Evolutionary conservation across 2,888 invertebrate species (phyloP), one percentile per base, ranked within the genome.

Genomic region (Tenthredo scrophulariae): DNA sequence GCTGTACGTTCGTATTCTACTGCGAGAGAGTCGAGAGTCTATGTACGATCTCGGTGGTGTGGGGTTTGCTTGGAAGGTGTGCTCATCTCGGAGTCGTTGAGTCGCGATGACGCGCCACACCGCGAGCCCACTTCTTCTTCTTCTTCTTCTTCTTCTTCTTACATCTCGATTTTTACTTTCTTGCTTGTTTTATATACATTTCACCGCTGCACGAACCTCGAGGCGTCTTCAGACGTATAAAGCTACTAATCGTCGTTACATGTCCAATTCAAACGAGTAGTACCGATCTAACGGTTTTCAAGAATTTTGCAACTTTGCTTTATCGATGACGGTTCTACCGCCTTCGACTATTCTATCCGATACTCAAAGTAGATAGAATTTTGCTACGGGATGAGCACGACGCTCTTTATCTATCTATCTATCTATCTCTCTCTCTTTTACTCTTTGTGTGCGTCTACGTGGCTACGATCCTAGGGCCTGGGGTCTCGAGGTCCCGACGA

Each of bases 401-500:
- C 15, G 26, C 70, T 40, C 70, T 72, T 62, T 62, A 26, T 72
- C n/a, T 40, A 33, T 54, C 46, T 2, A 15, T 50, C 29, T 33
- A 18, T 50, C 74, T 13, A 10, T 43, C 43, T 4, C 7, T 74
- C 43, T 74, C 10, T 74, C 43, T 43, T n/a, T 9, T 15, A 13
- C 33, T 62, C 80, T 62, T 43, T 58, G 40, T 80, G 80, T 58
- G 67, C 65, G 83, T 83, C 67, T 67, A 65, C 70, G 65, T 83
- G 83, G 86, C 85, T 86, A 83, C 43, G 83, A 83, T 83, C 83
- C 83, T 83, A 83, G 83, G 62, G 67, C 83, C 83, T 46, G 83
- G 70, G 83, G 83, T 83, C 83, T n/a, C 67, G 67, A 67, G 83
- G 83, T 83, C 83, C 46, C 87, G 88, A 87, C 87, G 89, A 91